Base-by-base conservation (phyloP, 2,888 invertebrate genomes). In the Eupithecia pulchellata region DNA sequence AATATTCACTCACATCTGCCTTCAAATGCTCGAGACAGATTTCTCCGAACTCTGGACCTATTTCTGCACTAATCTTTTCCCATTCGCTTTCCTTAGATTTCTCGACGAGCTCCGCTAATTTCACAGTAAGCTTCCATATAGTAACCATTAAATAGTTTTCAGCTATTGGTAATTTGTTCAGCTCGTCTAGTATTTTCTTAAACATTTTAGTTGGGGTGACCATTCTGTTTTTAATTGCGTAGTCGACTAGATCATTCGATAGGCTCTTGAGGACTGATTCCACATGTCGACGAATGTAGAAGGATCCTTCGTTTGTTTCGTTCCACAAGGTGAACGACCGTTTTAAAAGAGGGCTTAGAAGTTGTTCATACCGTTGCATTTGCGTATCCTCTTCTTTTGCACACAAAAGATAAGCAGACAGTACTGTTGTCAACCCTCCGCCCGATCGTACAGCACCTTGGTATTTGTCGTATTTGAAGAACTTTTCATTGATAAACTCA, bases 101-200 rank as follows among this genome's bases (percentile, higher is more conserved):
- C 3, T 82, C 76, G 39, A 85, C 72, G 61, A 88, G 72, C 71
- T 81, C 82, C 2, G 85, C 72, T 11, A 85, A 73, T 62, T 80
- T 78, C 4, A 83, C 77, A 9, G 81, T 75, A 42, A 91, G 74
- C 66, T 85, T 86, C 85, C 88, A 88, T 27, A 75, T 81, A 25
- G 84, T 86, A 69, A 91, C 34, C 61, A 86, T 68, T 14, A 86
- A 60, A 67, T 91, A 92, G 74, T 89, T 84, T 79, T 89, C 83
- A 64, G 82, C 71, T 13, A 83, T n/a, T 3, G 81, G 20, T 63
- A 91, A 71, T 29, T 73, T 70, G 11, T 83, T 72, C n/a, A 88
- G 42, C 73, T 83, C 78, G 1, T 69, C 67, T 71, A 81, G 75
- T 36, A 89, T 84, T 25, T 77, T 69, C 25, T 68, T 52, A 76